Percentiles rank a stretch among this genome's conserved stretches.
These are phyloP conservation scores for Neomicropteryx cornuta DNA, from an alignment of 1,140 invertebrate species.

Conservation along the genomic window DNA sequence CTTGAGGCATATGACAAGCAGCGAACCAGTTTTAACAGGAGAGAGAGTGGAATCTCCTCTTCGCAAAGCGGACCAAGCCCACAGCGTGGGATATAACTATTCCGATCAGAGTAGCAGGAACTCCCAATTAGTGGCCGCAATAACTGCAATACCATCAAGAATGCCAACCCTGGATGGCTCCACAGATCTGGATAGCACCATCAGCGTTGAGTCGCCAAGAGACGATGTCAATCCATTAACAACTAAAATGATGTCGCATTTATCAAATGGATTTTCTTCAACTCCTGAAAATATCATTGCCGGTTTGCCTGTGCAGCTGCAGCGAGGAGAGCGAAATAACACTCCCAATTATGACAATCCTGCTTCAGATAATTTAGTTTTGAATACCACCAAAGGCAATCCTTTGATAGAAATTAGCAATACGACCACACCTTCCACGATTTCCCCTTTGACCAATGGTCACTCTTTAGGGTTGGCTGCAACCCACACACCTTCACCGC, in stretches of 20 bases:
- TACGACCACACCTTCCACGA: slow-evolving; percentile 32
- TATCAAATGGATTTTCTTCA: slow-evolving; percentile 34
- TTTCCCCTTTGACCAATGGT: slow-evolving; percentile 34
- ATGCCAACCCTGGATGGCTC: slow-evolving; percentile 20
- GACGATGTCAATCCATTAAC: slow-evolving; percentile 22
- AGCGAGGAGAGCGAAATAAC: too few relatives aligned
- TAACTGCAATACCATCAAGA: slow-evolving; percentile 13
- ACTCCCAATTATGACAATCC: slow-evolving; percentile 17
- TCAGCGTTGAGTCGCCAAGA: slow-evolving; percentile 30
- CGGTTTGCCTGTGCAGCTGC: too few relatives aligned
- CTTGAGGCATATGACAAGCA: too few relatives aligned
- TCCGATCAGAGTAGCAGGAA: slow-evolving; percentile 21
- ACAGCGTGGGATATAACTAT: slow-evolving; percentile 23
- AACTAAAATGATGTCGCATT: slow-evolving; percentile 30
- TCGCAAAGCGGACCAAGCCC: slow-evolving; percentile 19
- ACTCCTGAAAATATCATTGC: slow-evolving; percentile 24
- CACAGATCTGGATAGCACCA: slow-evolving; percentile 31
- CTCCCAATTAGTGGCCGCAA: too few relatives aligned
- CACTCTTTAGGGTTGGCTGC: slow-evolving; percentile 24
- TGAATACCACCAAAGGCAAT: slow-evolving; percentile 22
- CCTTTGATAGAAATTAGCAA: slow-evolving; percentile 21
- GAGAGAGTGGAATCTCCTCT: slow-evolving; percentile 21
- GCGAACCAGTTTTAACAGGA: slow-evolving; percentile 21
- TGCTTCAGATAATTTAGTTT: slow-evolving; percentile 27
- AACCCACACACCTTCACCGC: slow-evolving; percentile 25